Evolutionary conservation across 2,797 vertebrate genomes (phyloP).

Genomic region (Alca torda): DNA sequence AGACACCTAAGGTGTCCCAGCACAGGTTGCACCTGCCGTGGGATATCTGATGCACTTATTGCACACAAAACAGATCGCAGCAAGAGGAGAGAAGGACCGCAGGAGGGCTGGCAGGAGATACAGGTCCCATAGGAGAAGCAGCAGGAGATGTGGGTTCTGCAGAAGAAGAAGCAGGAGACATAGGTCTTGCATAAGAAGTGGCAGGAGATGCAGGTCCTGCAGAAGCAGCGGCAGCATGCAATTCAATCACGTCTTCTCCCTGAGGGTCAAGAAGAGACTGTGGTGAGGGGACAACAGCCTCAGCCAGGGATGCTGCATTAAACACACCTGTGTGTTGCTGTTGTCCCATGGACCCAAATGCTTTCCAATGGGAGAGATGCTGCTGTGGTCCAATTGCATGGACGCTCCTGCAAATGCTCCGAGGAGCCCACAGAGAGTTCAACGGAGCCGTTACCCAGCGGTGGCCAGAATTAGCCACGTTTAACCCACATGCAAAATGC

Average conservation of each 20-base stretch:
- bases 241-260: not conserved
- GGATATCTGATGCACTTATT: accelerated
- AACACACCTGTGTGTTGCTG: not conserved
- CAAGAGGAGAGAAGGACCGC: not conserved
- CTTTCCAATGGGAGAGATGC: not conserved
- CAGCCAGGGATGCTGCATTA: not conserved
- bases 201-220: not conserved
- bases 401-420: not conserved
- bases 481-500: not conserved
- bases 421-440: accelerated
- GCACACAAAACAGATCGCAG: not conserved
- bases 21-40: not conserved
- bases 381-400: accelerated
- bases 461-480: accelerated
- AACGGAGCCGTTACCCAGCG: accelerated
- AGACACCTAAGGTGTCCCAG: not conserved
- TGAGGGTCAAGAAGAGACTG: not conserved
- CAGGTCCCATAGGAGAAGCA: not conserved
- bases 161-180: not conserved
- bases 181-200: not conserved
- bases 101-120: not conserved
- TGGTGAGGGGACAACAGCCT: not conserved
- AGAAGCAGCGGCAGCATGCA: not conserved
- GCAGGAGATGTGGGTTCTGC: not conserved
- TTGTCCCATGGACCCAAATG: not conserved